These are phyloP conservation scores for Drosophila sucinea DNA, from an alignment of 1,140 invertebrate genomes.

Conservation along the genomic window DNA sequence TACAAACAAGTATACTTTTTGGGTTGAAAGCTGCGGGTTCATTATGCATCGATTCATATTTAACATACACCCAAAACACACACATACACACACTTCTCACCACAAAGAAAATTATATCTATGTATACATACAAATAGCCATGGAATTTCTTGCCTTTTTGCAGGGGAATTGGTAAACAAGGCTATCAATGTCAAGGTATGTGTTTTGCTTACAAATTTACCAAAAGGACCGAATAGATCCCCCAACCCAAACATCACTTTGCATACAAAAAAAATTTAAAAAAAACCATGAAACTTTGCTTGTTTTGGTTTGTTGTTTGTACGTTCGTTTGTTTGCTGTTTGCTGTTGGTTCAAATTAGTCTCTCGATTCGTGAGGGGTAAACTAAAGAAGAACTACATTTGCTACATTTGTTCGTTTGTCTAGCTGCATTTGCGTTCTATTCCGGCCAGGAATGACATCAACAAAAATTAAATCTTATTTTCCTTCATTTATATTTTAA, in stretches of 20 bases:
- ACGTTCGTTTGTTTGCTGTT: slow-evolving; percentile 54
- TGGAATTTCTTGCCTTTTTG: slow-evolving; percentile 87
- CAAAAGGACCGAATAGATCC: slow-evolving; percentile 39
- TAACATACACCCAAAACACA: slow-evolving; percentile 21
- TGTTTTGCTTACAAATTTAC: slow-evolving; percentile 79
- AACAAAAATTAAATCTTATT: slow-evolving; percentile 1
- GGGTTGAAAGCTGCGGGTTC: slow-evolving; percentile 41
- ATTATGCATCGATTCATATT: slow-evolving; percentile 33
- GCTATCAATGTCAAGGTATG: slow-evolving; percentile 99
- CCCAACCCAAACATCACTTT: slow-evolving; percentile 58
- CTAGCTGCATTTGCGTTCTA: slow-evolving; percentile 20
- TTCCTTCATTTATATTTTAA: slow-evolving; percentile 14
- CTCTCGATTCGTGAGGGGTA: not conserved
- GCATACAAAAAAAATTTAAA: slow-evolving; percentile 36
- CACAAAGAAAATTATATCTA: slow-evolving; percentile 55
- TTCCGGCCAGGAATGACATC: not conserved
- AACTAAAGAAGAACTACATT: slow-evolving; percentile 24
- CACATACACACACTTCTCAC: slow-evolving; percentile 44
- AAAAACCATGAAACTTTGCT: slow-evolving; percentile 42
- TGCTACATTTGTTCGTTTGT: slow-evolving; percentile 20
- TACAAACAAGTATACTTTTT: slow-evolving; percentile 16
- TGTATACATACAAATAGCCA: slow-evolving; percentile 81
- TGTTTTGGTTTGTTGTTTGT: slow-evolving; percentile 64
- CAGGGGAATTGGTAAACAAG: slow-evolving; percentile 99
- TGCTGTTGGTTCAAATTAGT: slow-evolving; percentile 53